These are phyloP conservation scores for Nephrocerus scutellatus DNA, from an alignment of 2,888 invertebrate species.

Conservation along the genomic window DNA sequence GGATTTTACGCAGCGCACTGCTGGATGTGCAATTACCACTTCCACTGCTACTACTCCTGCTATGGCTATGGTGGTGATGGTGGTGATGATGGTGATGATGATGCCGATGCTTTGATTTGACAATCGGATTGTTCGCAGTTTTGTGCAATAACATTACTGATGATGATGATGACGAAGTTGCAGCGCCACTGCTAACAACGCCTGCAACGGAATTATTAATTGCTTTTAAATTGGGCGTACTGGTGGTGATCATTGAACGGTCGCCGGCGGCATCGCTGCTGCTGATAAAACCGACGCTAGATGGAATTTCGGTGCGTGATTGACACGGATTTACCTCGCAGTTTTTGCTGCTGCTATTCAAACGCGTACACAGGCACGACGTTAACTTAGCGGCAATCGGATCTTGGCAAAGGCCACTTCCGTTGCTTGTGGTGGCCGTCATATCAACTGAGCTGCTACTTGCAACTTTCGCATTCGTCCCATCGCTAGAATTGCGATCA, in stretches of 20 bases:
- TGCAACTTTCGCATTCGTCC: conserved; percentile 26
- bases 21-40: conserved; percentile 11
- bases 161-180: conserved; percentile 24
- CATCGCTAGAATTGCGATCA: conserved; percentile 42
- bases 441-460: conserved; percentile 4
- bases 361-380: conserved; percentile 46
- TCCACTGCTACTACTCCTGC: conserved; percentile 19
- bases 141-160: conserved; percentile 33
- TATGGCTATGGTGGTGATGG: conserved; percentile 44
- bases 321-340: conserved; percentile 26
- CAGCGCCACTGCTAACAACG: conserved; percentile 13
- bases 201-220: conserved; percentile 12
- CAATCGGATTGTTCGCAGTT: conserved; percentile 44
- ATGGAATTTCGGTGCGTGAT: conserved; percentile 20
- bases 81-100: conserved; percentile 43
- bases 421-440: no score
- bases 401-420: conserved; percentile 43
- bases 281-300: no score
- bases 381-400: conserved; percentile 48
- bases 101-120: conserved; percentile 39
- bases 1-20: no score
- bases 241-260: conserved; percentile 16
- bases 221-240: conserved; percentile 22
- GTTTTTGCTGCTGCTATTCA: conserved; percentile 28
- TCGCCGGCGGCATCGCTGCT: conserved; percentile 13